Conservation (phyloP, 2,113 vertebrate genomes). For the Eretmochelys imbricata region DNA sequence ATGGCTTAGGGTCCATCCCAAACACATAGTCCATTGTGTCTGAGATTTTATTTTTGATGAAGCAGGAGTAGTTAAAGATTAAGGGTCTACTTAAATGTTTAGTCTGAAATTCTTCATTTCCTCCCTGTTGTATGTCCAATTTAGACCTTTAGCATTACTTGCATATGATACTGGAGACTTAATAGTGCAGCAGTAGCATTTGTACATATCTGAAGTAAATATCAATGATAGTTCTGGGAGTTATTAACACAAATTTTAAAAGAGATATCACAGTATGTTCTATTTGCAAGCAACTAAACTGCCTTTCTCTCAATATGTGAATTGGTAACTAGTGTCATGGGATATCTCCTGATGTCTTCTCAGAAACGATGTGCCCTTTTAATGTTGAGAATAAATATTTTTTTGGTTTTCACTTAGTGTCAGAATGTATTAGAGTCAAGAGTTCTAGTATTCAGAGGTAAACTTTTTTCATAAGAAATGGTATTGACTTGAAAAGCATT, state of each 20-base stretch:
- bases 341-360: neutral
- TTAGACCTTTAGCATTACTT: neutral
- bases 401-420: neutral
- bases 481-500: neutral
- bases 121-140: neutral
- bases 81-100: neutral
- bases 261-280: neutral
- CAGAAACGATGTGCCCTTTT: neutral
- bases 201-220: neutral
- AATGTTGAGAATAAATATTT: neutral
- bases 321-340: neutral
- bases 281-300: neutral
- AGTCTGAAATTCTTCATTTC: neutral
- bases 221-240: neutral
- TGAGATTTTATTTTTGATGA: neutral
- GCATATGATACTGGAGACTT: neutral
- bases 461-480: neutral
- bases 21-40: neutral
- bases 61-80: neutral
- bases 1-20: neutral
- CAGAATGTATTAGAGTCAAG: neutral
- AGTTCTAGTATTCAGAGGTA: neutral
- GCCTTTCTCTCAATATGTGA: neutral
- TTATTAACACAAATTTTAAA: neutral
- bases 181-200: neutral